Base-by-base conservation (phyloP, 2,113 vertebrate species). In the Pundamilia nyererei region DNA sequence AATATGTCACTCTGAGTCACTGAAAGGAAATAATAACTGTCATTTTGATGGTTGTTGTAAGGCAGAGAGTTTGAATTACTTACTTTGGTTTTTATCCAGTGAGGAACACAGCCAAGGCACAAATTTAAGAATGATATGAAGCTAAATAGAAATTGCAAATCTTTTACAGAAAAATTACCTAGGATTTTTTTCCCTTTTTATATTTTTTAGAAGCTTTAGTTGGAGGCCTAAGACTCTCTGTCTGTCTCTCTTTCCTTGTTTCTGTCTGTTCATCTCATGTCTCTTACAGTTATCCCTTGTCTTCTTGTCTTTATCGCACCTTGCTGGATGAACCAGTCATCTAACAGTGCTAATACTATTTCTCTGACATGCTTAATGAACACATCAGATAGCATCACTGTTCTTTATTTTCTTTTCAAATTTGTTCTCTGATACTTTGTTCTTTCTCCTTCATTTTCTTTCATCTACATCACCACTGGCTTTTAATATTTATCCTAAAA, bases 311-410 rank as follows among this genome's bases (percentile, higher is more conserved):
- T 79, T 15, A 60, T 85, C 5, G 21, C 47, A 53, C 21, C 15
- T 84, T 83, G 87, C 80, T 86, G 79, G 47, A 79, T 81, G 10
- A 81, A 60, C 11, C 53, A 56, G 49, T 56, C 55, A 49, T 80
- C 90, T 95, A 95, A 94, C 94, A 79, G n/a, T 2, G 17, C 83
- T 92, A 91, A 87, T 91, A 84, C 77, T 62, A 55, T 72, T 88
- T 85, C 45, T 65, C 58, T 80, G 21, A 86, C 82, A 55, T 55
- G 15, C 9, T 83, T 42, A 91, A 88, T 84, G 14, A 86, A 92
- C 62, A 85, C 65, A 65, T 68, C 17, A 85, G 75, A 86, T 38
- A 70, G 38, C 65, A 80, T 84, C 29, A 58, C 5, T 51, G 11
- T 87, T 85, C 55, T 53, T 51, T 42, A 4, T 60, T 47, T 47